Percentiles rank a stretch among this genome's conserved stretches.
These are phyloP conservation scores for Globodera rostochiensis DNA, from an alignment of 1,140 invertebrate genomes.

Conservation along the genomic window DNA sequence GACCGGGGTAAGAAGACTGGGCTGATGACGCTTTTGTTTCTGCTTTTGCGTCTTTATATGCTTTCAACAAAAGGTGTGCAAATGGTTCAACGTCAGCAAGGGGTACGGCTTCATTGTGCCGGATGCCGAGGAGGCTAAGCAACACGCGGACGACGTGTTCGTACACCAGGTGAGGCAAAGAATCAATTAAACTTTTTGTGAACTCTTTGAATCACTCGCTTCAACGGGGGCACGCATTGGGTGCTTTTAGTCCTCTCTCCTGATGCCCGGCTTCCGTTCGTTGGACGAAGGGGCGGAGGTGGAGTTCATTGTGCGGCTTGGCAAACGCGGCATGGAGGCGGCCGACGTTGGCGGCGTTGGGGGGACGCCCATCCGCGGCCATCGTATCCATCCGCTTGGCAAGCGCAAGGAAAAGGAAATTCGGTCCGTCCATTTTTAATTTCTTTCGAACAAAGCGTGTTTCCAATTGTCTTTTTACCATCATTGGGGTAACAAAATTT, in stretches of 20 bases:
- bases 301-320: constrained; percentile 33
- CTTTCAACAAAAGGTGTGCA: not conserved
- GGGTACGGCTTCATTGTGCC: constrained; percentile 41
- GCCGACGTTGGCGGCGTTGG: constrained; percentile 33
- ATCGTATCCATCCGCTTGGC: constrained; percentile 33
- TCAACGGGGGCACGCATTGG: not conserved
- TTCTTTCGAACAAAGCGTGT: not conserved
- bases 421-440: not conserved
- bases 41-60: not conserved
- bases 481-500: not conserved
- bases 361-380: constrained; percentile 20
- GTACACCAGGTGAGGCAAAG: constrained; percentile 26
- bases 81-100: constrained; percentile 43
- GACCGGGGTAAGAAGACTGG: constrained; percentile 13
- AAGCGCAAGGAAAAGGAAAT: constrained; percentile 35
- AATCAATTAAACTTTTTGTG: no score
- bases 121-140: constrained; percentile 33
- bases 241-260: constrained; percentile 32
- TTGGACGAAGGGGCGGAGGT: constrained; percentile 37
- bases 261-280: constrained; percentile 36
- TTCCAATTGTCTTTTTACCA: not conserved
- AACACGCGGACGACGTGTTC: constrained; percentile 36
- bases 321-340: constrained; percentile 38
- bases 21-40: constrained; percentile 11
- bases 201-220: not conserved